phyloP scores from a whole-genome alignment of 1,140 invertebrate species.

The Heliconius hermathena region DNA sequence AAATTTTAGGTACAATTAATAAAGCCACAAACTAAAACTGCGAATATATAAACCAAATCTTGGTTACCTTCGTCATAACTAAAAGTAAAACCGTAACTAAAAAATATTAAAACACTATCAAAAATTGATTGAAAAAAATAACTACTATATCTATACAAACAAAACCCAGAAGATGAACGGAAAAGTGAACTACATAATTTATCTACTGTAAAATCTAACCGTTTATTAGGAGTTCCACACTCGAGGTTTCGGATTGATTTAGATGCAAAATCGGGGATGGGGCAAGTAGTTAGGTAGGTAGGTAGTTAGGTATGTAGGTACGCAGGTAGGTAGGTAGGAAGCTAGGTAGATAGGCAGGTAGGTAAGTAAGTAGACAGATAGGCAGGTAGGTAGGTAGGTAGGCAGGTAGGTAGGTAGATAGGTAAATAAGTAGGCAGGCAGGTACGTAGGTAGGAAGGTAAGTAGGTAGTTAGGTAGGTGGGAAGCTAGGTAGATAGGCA shows the following conservation, averaged over 20 bases:
- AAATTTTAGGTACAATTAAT: no score
- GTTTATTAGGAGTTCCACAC: conserved; percentile 31
- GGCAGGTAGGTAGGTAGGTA: neutral
- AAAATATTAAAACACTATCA: neutral
- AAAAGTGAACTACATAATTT: neutral
- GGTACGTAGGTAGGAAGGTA: conserved; percentile 29
- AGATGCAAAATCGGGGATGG: conserved; percentile 37
- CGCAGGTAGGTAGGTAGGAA: no score
- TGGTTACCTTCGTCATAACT: no score
- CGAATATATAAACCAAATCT: no score
- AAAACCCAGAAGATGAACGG: no score
- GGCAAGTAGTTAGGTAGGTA: no score
- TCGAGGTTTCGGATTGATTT: conserved; percentile 34
- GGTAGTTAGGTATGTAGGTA: conserved; percentile 19
- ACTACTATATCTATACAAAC: no score
- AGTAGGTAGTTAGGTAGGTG: conserved; percentile 6
- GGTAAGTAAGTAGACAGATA: no score
- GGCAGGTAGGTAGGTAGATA: conserved; percentile 17
- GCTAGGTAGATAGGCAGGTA: conserved; percentile 12
- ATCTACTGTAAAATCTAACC: conserved; percentile 26
- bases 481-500: neutral
- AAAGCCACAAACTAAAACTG: no score
- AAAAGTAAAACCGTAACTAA: no score
- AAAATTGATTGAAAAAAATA: no score
- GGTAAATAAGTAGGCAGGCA: conserved; percentile 39